Evolutionary conservation across 2,113 vertebrate genomes (phyloP).

Genomic region (Phrynosoma blainvillii): DNA sequence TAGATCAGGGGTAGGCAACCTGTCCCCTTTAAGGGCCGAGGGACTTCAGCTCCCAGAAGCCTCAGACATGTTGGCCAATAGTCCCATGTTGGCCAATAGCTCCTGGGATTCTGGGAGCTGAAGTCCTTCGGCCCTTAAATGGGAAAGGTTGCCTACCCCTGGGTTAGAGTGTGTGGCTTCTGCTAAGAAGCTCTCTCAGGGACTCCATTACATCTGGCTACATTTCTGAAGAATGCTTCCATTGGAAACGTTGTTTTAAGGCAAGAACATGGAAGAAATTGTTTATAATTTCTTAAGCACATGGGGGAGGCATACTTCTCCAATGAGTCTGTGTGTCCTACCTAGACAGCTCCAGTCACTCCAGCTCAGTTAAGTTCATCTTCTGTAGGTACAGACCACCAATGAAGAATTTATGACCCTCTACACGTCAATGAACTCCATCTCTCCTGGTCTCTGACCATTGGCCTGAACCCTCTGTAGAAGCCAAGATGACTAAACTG

Average conservation of each 20-base stretch:
- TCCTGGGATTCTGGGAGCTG: no score
- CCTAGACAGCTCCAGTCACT: background rate
- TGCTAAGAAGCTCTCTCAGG: background rate
- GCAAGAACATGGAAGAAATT: background rate
- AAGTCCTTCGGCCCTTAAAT: no score
- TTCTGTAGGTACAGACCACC: background rate
- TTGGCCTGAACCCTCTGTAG: background rate
- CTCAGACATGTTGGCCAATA: no score
- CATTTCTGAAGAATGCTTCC: background rate
- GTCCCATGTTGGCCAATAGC: no score
- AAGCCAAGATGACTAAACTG: no score
- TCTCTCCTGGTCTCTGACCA: background rate
- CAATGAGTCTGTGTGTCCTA: background rate
- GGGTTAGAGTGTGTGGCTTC: background rate
- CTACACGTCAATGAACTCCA: background rate
- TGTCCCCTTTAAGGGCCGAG: no score
- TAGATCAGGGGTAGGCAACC: conserved; percentile 1
- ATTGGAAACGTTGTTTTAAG: background rate
- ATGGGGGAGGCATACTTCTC: background rate
- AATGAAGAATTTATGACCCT: background rate
- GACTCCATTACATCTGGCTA: background rate
- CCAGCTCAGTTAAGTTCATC: background rate
- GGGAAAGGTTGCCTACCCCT: no score
- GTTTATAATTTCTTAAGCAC: background rate
- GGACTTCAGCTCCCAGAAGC: no score